Conservation (phyloP, 1,140 invertebrate genomes). For the Leucophenga varia region DNA sequence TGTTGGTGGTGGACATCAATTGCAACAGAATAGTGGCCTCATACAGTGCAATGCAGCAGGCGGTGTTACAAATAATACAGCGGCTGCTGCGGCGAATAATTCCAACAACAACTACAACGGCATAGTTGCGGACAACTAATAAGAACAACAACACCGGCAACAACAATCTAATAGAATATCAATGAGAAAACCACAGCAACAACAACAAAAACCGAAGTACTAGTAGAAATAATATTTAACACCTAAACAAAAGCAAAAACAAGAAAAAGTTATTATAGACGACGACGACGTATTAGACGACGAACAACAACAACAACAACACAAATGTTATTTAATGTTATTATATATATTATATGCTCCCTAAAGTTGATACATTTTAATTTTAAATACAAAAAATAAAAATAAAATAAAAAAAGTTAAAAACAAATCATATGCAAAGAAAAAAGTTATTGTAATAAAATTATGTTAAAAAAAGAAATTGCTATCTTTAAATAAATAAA, state of each 20-base stretch:
- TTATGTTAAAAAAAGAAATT: too few species aligned
- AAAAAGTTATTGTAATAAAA: too few species aligned
- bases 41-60: conserved; percentile 49
- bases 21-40: conserved; percentile 39
- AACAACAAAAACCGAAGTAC: neutral
- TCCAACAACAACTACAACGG: conserved; percentile 30
- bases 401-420: too few species aligned
- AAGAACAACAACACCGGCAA: too few species aligned
- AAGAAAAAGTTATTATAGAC: neutral
- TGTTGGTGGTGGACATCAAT: conserved; percentile 15
- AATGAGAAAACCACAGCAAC: conserved; percentile 12
- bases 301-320: neutral
- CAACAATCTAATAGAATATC: too few species aligned
- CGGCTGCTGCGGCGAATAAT: conserved; percentile 13
- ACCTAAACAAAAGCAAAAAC: too few species aligned
- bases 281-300: neutral
- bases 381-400: too few species aligned
- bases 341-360: conserved; percentile 53
- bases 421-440: too few species aligned
- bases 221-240: neutral
- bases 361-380: conserved; percentile 50
- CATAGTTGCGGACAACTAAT: conserved; percentile 34
- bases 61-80: conserved; percentile 8
- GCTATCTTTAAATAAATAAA: too few species aligned
- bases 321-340: conserved; percentile 55